A percentile compares a stretch with the other conserved stretches of the same genome.
phyloP scores from a whole-genome alignment of 2,888 invertebrate genomes.

The Liodrosophila aerea region DNA sequence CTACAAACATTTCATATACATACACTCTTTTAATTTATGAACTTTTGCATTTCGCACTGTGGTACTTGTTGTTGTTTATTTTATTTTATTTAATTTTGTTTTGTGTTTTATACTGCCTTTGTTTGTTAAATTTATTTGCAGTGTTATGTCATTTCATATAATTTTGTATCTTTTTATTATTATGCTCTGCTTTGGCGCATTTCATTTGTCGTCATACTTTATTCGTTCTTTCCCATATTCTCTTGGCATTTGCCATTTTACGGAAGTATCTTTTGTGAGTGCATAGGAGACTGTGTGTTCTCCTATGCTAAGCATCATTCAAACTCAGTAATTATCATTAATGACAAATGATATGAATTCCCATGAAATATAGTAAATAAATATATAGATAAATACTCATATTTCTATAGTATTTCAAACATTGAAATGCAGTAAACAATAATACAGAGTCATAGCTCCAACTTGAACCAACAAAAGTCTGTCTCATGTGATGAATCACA shows the following conservation, averaged over 20 bases:
- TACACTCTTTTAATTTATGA: slow-evolving; percentile 43
- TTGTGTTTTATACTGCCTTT: slow-evolving; percentile 1
- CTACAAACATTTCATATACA: slow-evolving; percentile 1
- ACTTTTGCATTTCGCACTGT: slow-evolving; percentile 51
- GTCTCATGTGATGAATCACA: neutral
- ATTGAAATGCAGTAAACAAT: too few species aligned
- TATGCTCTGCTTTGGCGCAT: slow-evolving; percentile 18
- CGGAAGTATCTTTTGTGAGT: slow-evolving; percentile 29
- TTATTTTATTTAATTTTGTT: neutral
- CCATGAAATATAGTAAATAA: too few species aligned
- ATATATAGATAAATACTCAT: neutral
- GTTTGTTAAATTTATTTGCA: slow-evolving; percentile 58
- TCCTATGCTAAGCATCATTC: too few species aligned
- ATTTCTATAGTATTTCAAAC: too few species aligned
- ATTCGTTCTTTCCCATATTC: slow-evolving; percentile 3
- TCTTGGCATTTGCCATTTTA: slow-evolving; percentile 12
- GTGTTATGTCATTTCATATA: slow-evolving; percentile 65
- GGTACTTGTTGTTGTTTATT: slow-evolving; percentile 19
- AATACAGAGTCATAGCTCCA: too few species aligned
- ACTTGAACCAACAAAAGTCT: too few species aligned
- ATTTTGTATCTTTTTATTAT: slow-evolving; percentile 20
- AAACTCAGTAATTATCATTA: too few species aligned
- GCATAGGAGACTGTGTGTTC: too few species aligned
- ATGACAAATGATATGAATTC: too few species aligned
- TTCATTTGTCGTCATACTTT: slow-evolving; percentile 13